Percentiles rank a stretch among this genome's conserved stretches.
Evolutionary conservation across 2,113 vertebrate species (phyloP).

Genomic region (Epinephelus cyanopodus): DNA sequence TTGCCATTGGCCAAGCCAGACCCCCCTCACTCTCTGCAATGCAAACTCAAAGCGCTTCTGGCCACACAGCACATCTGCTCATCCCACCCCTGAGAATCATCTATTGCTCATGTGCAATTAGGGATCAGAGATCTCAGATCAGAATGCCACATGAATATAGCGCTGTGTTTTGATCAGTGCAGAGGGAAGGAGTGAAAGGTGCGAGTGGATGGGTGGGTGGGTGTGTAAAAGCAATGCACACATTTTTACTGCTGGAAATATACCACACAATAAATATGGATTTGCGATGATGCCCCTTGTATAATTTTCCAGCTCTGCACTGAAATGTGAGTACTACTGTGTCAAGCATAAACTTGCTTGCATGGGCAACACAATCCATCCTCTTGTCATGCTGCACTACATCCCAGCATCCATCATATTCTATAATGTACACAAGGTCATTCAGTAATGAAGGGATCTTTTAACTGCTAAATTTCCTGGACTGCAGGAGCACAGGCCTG

Average conservation of each 20-base stretch:
- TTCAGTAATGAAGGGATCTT: constrained; percentile 66
- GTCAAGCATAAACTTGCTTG: constrained; percentile 50
- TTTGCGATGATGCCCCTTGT: constrained; percentile 5
- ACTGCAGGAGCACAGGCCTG: constrained; percentile 25
- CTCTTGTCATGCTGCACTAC: constrained; percentile 61
- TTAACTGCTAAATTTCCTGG: constrained; percentile 52
- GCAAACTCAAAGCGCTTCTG: constrained; percentile 66
- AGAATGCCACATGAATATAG: constrained; percentile 40
- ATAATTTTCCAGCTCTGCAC: constrained; percentile 38
- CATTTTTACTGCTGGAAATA: constrained; percentile 4
- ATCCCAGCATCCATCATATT: constrained; percentile 70
- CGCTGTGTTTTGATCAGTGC: constrained; percentile 44
- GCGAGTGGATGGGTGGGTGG: background rate
- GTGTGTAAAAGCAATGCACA: background rate
- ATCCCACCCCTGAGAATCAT: constrained; percentile 55
- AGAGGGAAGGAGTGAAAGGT: background rate
- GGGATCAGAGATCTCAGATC: constrained; percentile 69
- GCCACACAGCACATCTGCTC: constrained; percentile 76
- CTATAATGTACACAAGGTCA: constrained; percentile 69
- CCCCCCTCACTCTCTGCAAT: constrained; percentile 3
- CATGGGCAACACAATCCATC: constrained; percentile 67
- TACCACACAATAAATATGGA: constrained; percentile 30
- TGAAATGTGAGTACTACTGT: constrained; percentile 51
- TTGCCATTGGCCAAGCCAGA: constrained; percentile 45
- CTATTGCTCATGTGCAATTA: constrained; percentile 71